phyloP scores from a whole-genome alignment of 2,113 vertebrate species.

The Paratilapia polleni region DNA sequence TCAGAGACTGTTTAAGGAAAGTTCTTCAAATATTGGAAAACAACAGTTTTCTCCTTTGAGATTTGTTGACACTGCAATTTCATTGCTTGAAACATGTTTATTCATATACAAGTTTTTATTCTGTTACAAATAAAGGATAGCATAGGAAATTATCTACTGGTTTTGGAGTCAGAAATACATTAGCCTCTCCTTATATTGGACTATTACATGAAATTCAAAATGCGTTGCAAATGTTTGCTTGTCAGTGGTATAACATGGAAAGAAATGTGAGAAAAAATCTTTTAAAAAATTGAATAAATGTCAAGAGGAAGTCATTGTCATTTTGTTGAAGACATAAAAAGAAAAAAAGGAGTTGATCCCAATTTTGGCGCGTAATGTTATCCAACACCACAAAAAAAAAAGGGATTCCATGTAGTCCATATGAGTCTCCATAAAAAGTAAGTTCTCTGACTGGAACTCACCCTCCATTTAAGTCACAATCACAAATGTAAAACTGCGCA shows the following conservation, averaged over 20 bases:
- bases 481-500: constrained; percentile 52
- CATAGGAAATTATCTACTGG: constrained; percentile 67
- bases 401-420: constrained; percentile 42
- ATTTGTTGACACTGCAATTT: constrained; percentile 38
- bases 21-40: background rate
- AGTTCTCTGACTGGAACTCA: constrained; percentile 27
- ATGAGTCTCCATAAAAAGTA: constrained; percentile 25
- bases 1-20: background rate
- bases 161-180: constrained; percentile 68
- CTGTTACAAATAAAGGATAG: constrained; percentile 79
- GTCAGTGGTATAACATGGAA: constrained; percentile 78
- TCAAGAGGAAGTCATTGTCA: constrained; percentile 54
- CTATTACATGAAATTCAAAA: constrained; percentile 71
- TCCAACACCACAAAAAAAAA: constrained; percentile 19
- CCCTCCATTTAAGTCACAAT: constrained; percentile 42
- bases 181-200: constrained; percentile 70
- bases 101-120: constrained; percentile 77
- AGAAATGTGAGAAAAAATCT: constrained; percentile 60
- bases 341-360: constrained; percentile 8
- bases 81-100: constrained; percentile 77
- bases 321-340: constrained; percentile 32
- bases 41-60: background rate
- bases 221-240: constrained; percentile 49
- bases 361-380: constrained; percentile 24
- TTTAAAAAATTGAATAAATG: constrained; percentile 61